These are phyloP conservation scores for Micromesistius poutassou DNA, from an alignment of 2,797 vertebrate species.

Conservation along the genomic window DNA sequence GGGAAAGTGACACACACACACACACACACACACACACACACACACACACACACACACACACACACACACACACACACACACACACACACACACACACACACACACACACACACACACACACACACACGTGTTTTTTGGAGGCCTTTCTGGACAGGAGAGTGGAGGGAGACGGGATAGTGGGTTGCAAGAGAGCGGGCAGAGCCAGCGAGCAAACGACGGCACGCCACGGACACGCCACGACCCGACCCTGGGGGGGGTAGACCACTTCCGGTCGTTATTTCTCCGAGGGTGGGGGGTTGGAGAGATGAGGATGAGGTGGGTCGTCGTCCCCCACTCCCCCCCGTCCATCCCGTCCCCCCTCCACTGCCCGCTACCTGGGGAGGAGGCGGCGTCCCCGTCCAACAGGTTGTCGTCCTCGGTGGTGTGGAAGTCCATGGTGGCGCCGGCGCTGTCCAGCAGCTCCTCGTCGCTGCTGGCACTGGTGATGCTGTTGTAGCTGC, in stretches of 20 bases:
- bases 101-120: no score
- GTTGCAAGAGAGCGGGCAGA: neutral
- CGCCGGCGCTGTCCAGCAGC: constrained; percentile 93
- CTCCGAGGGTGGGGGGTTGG: neutral
- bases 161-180: neutral
- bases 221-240: no score
- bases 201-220: no score
- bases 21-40: no score
- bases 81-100: no score
- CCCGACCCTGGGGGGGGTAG: no score
- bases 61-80: no score
- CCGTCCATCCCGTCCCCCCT: constrained; percentile 29
- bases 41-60: no score
- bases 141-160: neutral
- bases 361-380: constrained; percentile 80
- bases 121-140: no score
- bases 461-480: constrained; percentile 98
- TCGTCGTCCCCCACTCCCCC: no score
- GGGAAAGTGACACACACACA: no score
- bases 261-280: no score
- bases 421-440: constrained; percentile 97
- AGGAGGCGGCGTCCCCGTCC: constrained; percentile 90
- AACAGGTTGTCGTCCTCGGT: constrained; percentile 97
- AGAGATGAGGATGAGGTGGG: neutral
- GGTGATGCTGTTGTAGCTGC: constrained; percentile 99